Base-by-base conservation (phyloP, 1,140 invertebrate species). In the Trachymyrmex cornetzi region DNA sequence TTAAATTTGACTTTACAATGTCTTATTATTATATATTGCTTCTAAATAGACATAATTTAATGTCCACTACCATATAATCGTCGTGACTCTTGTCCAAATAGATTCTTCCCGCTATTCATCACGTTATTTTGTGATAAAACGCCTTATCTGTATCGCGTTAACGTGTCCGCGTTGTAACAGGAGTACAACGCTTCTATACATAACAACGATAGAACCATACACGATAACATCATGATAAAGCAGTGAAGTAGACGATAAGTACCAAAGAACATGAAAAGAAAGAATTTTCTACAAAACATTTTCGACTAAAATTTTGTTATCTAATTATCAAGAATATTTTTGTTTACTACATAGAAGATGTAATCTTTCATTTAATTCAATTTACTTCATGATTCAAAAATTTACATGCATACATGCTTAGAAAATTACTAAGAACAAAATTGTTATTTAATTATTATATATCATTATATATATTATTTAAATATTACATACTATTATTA, bases 141-240 rank as follows among this genome's bases (percentile, higher is more conserved):
- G 9, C 1, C n/a, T 84, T 84, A 84, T 82, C 80, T 82, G 24
- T 24, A 61, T 75, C 24, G 9, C 24, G 24, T 82, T 82, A 67
- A 82, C 55, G 9, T 38, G 7, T 34, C 1, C 16, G 30, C 9
- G 30, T 81, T 44, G 50, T 84, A 84, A 84, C 44, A 50, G 11
- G 38, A 61, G n/a, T 34, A 61, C 24, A 61, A 64, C 19, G 57
- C 27, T 82, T 61, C 53, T 82, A 63, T 7, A 61, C 55, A 38
- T n/a, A 55, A 30, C 11, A 38, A 30, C 19, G 14, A 9, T 50
- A 44, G 22, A 75, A 84, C 27, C 6, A 12, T 64, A 22, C 5
- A 38, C 9, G 80, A 84, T 84, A 84, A 75, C 55, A 1, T 14
- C 19, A 7, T 48, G 80, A 84, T 84, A 84, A 84, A 24, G 48